Evolutionary conservation across 37 sponge, comb jelly and placozoan genomes (phyloP).

Genomic region (Agelas oroides): DNA sequence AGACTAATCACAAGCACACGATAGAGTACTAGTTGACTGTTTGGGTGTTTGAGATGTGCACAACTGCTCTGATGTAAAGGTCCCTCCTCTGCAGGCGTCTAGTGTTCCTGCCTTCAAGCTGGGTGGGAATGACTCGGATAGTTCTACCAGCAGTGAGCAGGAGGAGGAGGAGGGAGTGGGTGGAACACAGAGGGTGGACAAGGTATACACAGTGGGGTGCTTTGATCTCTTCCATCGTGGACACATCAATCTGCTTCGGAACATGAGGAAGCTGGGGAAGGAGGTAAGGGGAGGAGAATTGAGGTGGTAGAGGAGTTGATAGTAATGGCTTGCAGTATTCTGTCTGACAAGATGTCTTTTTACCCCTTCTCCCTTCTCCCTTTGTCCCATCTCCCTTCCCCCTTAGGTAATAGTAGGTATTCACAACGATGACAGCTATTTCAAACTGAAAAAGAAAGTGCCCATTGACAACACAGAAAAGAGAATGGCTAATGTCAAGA

Average conservation of each 20-base stretch:
- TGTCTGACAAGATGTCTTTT: too few relatives aligned
- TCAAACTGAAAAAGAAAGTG: conserved; percentile 35
- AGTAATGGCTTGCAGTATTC: too few relatives aligned
- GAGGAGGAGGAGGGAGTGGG: not conserved
- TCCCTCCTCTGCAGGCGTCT: too few relatives aligned
- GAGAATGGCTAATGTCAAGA: conserved; percentile 50
- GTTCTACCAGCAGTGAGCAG: not conserved
- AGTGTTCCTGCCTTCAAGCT: too few relatives aligned
- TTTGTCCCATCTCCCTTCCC: too few relatives aligned
- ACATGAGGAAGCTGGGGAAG: conserved; percentile 37
- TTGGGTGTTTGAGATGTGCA: too few relatives aligned
- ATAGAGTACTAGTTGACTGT: too few relatives aligned
- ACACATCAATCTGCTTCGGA: conserved; percentile 14
- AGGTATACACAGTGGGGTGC: conserved; percentile 58
- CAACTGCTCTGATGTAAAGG: too few relatives aligned
- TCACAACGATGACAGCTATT: conserved; percentile 43
- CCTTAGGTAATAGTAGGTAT: conserved; percentile 58
- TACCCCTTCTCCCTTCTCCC: too few relatives aligned
- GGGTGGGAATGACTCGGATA: not conserved
- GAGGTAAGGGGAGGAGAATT: conserved; percentile 28
- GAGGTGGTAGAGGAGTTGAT: too few relatives aligned
- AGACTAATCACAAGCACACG: too few relatives aligned
- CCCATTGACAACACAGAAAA: conserved; percentile 41
- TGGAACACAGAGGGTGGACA: conserved; percentile 26
- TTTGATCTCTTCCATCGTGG: conserved; percentile 58